Base-by-base conservation (phyloP, 2,888 invertebrate species). In the Mesorhabditis spiculigera region DNA sequence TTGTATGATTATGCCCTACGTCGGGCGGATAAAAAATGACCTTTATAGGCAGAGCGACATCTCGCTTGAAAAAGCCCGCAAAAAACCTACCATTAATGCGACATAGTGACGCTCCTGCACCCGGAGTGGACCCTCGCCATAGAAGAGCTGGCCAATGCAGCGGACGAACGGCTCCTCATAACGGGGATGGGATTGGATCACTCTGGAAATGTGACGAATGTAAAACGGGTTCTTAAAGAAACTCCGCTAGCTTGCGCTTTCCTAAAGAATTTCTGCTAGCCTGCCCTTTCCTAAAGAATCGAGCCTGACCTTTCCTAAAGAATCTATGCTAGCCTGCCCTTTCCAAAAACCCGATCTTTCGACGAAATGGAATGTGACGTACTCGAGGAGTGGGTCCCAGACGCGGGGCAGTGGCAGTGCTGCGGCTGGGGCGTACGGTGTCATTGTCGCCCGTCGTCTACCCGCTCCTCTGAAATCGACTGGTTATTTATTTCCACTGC, bases 91-190 rank as follows among this genome's bases (percentile, higher is more conserved):
- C 58, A 50, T 50, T 13, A 50, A n/a, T 50, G 58, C 58, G n/a
- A 50, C n/a, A 50, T 50, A 50, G 58, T 50, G 58, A 13, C 58
- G 58, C 58, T 50, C 58, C 10, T 50, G 58, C n/a, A 50, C 58
- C 58, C 58, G 58, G 10, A 50, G n/a, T 50, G 58, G 58, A n/a
- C 58, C 58, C 8, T 10, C 58, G 8, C 58, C 58, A 50, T 50
- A 50, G 58, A 50, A 50, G n/a, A 50, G 58, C n/a, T 50, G 10
- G n/a, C n/a, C n/a, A n/a, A 50, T 50, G 58, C 58, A 50, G 58
- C 58, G 58, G n/a, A 50, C 58, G 58, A 50, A 50, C n/a, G 58
- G 58, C 58, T 50, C 58, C 58, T 50, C 58, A n/a, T 50, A 50
- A 13, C 58, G 58, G 8, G 58, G 58, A 50, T 50, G 58, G 2